phyloP scores from a whole-genome alignment of 2,888 invertebrate species.

The Sphaerophoria rueppellii region DNA sequence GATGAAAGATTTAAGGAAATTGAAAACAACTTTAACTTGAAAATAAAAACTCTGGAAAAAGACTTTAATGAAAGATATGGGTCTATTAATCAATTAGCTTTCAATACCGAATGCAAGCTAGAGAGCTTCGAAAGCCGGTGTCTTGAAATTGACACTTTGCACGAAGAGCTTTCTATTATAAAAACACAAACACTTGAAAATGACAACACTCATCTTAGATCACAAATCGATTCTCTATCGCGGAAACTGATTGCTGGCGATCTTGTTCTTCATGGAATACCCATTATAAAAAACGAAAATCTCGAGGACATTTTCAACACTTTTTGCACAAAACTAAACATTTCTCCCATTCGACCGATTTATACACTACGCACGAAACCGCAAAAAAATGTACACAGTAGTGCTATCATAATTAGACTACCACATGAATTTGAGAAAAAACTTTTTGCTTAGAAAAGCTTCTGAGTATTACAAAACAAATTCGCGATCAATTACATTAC shows the following conservation, averaged over 20 bases:
- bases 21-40: background rate
- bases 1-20: slow-evolving; percentile 2
- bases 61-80: background rate
- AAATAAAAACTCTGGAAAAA: background rate
- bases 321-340: slow-evolving; percentile 1
- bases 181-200: background rate
- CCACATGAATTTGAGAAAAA: slow-evolving; percentile 6
- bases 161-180: background rate
- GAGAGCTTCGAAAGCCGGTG: background rate
- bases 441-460: background rate
- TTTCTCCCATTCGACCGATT: background rate
- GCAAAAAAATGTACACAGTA: background rate
- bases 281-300: slow-evolving; percentile 1
- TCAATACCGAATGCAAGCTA: background rate
- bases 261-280: slow-evolving; percentile 15
- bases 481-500: no score
- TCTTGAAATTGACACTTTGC: background rate
- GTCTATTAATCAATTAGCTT: background rate
- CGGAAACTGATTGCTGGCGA: background rate
- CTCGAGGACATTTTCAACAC: background rate
- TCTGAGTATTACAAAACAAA: background rate
- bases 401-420: slow-evolving; percentile 3
- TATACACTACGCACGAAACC: slow-evolving; percentile 1
- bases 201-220: background rate
- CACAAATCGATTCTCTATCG: background rate